These are phyloP conservation scores for Tenebrio molitor DNA, from an alignment of 1,140 invertebrate species.

Conservation along the genomic window DNA sequence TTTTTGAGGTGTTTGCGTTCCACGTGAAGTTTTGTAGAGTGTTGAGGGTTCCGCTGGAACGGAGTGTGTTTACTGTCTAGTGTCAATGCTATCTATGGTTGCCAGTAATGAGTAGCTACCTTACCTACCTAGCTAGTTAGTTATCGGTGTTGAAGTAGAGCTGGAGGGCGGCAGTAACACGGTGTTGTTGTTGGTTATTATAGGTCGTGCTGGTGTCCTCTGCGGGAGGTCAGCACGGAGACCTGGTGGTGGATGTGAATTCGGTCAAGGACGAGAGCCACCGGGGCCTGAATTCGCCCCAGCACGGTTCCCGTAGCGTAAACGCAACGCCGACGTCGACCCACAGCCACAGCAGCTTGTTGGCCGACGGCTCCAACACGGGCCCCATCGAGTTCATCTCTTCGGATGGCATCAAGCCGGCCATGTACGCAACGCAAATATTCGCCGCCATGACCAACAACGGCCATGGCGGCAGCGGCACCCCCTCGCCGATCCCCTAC, in stretches of 20 bases:
- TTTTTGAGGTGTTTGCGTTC: too few relatives aligned
- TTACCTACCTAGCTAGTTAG: too few relatives aligned
- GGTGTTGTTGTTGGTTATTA: conserved; percentile 56
- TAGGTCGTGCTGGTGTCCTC: conserved; percentile 67
- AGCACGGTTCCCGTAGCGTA: conserved; percentile 68
- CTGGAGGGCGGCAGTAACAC: conserved; percentile 15
- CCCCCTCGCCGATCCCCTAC: conserved; percentile 73
- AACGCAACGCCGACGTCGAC: conserved; percentile 69
- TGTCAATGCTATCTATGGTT: too few relatives aligned
- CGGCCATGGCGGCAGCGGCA: conserved; percentile 65
- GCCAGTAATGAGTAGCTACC: too few relatives aligned
- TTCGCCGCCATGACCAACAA: conserved; percentile 65
- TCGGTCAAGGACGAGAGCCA: conserved; percentile 68
- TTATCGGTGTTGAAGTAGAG: conserved; percentile 33
- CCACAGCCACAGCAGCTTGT: conserved; percentile 68
- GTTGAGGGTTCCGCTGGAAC: neutral
- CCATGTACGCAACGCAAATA: conserved; percentile 68
- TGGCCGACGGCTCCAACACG: conserved; percentile 65
- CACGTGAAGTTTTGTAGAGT: neutral
- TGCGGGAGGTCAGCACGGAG: conserved; percentile 60
- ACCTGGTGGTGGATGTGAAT: conserved; percentile 69
- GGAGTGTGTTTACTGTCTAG: too few relatives aligned
- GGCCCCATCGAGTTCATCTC: conserved; percentile 70
- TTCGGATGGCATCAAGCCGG: conserved; percentile 69
- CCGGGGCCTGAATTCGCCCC: conserved; percentile 66